Percentiles rank a stretch among this genome's conserved stretches.
phyloP scores from a whole-genome alignment of 2,888 invertebrate genomes.

The Cosmia pyralina region DNA sequence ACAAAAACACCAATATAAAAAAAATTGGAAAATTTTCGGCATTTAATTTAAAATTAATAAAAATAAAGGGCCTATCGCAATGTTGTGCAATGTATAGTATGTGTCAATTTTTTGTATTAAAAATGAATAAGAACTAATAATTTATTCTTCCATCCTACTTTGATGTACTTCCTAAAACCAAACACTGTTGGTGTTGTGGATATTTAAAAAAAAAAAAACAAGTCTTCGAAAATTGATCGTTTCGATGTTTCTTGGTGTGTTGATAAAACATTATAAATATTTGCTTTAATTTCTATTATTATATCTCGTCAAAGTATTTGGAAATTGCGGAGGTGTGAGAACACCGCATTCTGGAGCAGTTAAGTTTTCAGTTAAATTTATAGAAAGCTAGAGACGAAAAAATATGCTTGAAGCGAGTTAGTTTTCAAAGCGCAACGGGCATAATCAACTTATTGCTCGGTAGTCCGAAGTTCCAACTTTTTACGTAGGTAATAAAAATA shows the following conservation, averaged over 20 bases:
- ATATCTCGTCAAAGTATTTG: neutral
- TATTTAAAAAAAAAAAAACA: neutral
- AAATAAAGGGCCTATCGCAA: conserved; percentile 48
- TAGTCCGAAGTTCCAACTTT: neutral
- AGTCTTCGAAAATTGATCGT: neutral
- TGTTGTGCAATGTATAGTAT: conserved; percentile 33
- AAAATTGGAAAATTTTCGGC: neutral
- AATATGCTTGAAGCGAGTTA: no score
- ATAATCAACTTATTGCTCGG: neutral
- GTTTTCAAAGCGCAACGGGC: neutral
- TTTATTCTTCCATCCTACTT: conserved; percentile 11
- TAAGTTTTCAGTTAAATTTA: no score
- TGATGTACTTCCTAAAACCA: conserved; percentile 13
- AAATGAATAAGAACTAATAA: conserved; percentile 9
- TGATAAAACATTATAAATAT: conserved; percentile 20
- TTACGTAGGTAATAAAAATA: neutral
- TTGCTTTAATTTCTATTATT: conserved; percentile 34
- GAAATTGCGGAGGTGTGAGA: neutral
- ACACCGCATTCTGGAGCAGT: no score
- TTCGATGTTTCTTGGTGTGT: conserved; percentile 20
- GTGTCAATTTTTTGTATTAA: conserved; percentile 36
- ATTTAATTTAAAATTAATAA: neutral
- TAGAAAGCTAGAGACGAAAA: no score
- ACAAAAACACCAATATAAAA: neutral
- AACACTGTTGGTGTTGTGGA: conserved; percentile 1